Base-by-base conservation (phyloP, 2,888 invertebrate species). In the Glomeris marginata region DNA sequence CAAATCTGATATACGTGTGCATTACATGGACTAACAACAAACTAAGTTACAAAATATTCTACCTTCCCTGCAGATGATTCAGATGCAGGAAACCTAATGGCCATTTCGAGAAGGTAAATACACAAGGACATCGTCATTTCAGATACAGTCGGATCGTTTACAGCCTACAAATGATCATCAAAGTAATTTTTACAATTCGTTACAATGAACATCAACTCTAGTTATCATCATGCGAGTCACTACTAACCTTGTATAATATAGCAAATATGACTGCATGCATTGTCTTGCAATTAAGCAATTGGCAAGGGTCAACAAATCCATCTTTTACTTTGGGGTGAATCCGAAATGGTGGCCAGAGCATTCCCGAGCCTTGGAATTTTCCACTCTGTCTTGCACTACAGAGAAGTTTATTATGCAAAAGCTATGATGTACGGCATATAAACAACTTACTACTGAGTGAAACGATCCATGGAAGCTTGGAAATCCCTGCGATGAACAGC, bases 401-500 rank as follows among this genome's bases (percentile, higher is more conserved):
- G 61, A 33, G 37, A 45, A 4, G 8, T 18, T 22, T 16, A 16
- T 18, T n/a, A 13, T 6, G 20, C 3, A 18, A 35, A 49, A 44
- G 34, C 8, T 15, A 22, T 20, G 6, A 18, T 2, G 42, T 5
- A 42, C 4, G 16, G 3, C 5, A 16, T 34, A 5, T n/a, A 13
- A 41, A 38, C 38, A 35, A 75, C 82, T 77, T 66, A 88, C 86
- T 81, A 86, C 58, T 85, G 79, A 0, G 84, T 81, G 64, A 84
- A 95, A 60, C 94, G 74, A 68, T 97, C 94, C 79, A 94, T 81
- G 13, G 92, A 86, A 10, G 83, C 80, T 67, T 95, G 94, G 68
- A 90, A 92, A 66, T 97, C 92, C 55, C 86, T 74, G 45, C 90
- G 71, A 67, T 94, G 91, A 5, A 94, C 87, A 21, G 91, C 88